Evolutionary conservation across 2,888 invertebrate species (phyloP).

Genomic region (Ametastegia equiseti): DNA sequence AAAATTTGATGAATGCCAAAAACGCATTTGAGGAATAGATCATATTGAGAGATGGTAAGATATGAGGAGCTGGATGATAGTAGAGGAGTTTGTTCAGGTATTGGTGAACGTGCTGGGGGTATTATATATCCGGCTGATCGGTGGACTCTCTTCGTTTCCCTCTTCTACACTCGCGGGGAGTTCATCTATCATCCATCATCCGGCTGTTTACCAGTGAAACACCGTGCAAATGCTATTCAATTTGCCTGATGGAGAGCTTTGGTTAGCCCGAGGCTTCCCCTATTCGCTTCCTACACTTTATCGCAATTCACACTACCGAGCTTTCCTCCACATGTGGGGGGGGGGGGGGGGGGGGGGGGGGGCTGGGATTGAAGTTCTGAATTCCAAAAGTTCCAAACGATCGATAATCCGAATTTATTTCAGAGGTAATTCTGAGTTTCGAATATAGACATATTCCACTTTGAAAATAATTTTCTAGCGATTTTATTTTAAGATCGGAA

Average conservation of each 20-base stretch:
- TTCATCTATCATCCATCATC: constrained; percentile 64
- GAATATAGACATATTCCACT: too few relatives aligned
- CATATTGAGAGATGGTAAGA: background rate
- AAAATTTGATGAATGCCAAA: too few relatives aligned
- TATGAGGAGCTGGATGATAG: background rate
- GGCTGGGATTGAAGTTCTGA: too few relatives aligned
- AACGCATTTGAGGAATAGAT: constrained; percentile 4
- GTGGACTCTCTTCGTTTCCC: background rate
- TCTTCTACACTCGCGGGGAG: constrained; percentile 8
- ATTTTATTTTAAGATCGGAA: too few relatives aligned
- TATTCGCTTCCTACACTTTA: constrained; percentile 11
- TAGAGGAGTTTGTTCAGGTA: background rate
- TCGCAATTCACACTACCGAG: constrained; percentile 39
- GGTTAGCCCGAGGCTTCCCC: constrained; percentile 49
- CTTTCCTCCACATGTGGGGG: too few relatives aligned
- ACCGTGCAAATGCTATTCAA: constrained; percentile 50
- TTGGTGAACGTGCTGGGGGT: background rate
- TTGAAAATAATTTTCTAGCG: too few relatives aligned
- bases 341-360: too few relatives aligned
- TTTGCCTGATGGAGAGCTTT: constrained; percentile 55
- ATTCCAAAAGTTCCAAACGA: too few relatives aligned
- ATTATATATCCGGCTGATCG: too few relatives aligned
- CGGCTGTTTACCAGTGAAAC: constrained; percentile 53
- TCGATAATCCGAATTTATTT: too few relatives aligned
- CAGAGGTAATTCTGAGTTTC: too few relatives aligned